A percentile compares a stretch with the other conserved stretches of the same genome.
Conservation (phyloP, 2,797 vertebrate species). For the Muscicapa comitata region DNA sequence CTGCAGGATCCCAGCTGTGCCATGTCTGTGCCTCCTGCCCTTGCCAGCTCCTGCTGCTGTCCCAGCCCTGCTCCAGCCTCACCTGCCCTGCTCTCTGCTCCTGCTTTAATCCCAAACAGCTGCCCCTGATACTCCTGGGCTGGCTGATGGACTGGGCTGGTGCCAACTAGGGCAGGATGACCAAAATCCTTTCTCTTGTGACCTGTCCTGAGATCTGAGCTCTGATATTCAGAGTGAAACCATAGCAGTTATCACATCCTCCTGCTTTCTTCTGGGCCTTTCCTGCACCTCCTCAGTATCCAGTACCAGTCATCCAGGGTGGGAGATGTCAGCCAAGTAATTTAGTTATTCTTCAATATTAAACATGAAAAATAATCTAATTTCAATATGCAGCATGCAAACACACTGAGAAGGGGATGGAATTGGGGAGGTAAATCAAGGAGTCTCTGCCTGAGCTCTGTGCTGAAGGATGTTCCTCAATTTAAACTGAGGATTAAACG, state of each 20-base stretch:
- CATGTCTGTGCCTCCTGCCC: background rate
- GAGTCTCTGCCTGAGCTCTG: background rate
- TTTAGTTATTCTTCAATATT: background rate
- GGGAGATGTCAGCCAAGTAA: background rate
- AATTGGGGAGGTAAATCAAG: background rate
- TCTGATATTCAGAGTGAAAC: background rate
- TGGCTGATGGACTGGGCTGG: background rate
- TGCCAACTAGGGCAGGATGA: background rate
- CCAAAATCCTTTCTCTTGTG: background rate
- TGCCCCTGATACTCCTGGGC: background rate
- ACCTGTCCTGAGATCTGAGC: background rate
- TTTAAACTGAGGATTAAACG: slow-evolving; percentile 42
- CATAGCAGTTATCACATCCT: background rate
- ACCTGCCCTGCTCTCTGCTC: background rate
- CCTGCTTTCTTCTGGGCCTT: background rate
- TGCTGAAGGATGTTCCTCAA: slow-evolving; percentile 20
- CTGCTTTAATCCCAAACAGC: background rate
- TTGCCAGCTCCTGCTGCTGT: background rate
- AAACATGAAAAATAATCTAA: background rate
- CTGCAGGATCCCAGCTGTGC: background rate
- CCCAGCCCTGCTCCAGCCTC: background rate
- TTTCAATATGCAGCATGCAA: background rate
- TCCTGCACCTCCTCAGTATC: background rate
- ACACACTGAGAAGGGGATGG: background rate
- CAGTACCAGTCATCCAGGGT: too few species aligned